phyloP scores from a whole-genome alignment of 2,888 invertebrate species.

The Lepidonotus clava region DNA sequence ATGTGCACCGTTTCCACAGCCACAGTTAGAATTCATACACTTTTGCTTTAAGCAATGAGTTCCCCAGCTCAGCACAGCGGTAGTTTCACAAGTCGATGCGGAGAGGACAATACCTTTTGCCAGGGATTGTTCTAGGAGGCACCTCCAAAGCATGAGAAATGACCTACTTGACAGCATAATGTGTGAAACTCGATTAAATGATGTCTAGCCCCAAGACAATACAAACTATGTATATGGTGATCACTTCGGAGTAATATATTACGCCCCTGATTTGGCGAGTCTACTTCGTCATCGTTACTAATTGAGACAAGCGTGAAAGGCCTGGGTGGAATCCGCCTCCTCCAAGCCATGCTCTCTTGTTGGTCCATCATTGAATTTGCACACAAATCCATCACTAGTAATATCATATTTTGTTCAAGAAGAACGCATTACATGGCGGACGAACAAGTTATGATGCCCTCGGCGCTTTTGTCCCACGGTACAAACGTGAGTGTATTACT shows the following conservation, averaged over 20 bases:
- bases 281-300: constrained; percentile 40
- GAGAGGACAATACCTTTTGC: not conserved
- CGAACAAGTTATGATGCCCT: constrained; percentile 38
- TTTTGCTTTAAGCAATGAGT: not conserved
- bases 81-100: not conserved
- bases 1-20: not conserved
- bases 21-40: not conserved
- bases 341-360: not conserved
- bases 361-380: constrained; percentile 33
- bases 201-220: constrained; percentile 47
- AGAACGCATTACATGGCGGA: constrained; percentile 30
- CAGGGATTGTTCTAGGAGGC: not conserved
- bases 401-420: constrained; percentile 46
- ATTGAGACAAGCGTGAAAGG: constrained; percentile 44
- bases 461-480: constrained; percentile 40
- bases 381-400: constrained; percentile 48
- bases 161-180: constrained; percentile 38
- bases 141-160: constrained; percentile 2
- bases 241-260: constrained; percentile 32
- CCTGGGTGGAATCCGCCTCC: not conserved
- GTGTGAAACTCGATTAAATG: constrained; percentile 34
- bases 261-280: not conserved
- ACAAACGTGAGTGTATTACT: constrained; percentile 3
- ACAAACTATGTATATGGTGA: constrained; percentile 41
- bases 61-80: not conserved